These are phyloP conservation scores for Chlorops oryzae DNA, from an alignment of 1,140 invertebrate species.

Conservation along the genomic window DNA sequence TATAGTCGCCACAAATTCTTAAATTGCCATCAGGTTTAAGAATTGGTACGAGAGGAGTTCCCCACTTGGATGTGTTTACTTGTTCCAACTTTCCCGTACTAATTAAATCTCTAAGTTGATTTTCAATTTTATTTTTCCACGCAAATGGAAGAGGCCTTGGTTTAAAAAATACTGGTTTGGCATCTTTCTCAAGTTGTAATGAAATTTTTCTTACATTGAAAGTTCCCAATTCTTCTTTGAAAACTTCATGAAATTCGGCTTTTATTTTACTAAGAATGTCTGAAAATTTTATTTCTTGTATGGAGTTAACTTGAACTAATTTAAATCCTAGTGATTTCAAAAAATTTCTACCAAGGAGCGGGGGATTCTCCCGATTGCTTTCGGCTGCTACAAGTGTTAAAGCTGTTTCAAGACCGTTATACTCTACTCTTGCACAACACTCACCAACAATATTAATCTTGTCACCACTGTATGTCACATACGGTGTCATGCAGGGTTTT, in stretches of 20 bases:
- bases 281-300: neutral
- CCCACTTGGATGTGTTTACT: too few species aligned
- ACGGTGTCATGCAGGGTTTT: too few species aligned
- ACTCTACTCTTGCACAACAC: neutral
- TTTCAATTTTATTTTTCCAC: constrained; percentile 12
- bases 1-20: neutral
- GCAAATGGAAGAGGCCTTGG: constrained; percentile 7
- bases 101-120: constrained; percentile 30
- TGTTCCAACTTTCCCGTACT: too few species aligned
- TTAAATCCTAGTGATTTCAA: constrained; percentile 2
- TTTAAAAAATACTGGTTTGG: constrained; percentile 11
- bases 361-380: constrained; percentile 3
- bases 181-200: neutral
- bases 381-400: neutral
- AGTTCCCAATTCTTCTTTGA: neutral
- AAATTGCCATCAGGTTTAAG: neutral
- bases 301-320: neutral
- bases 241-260: constrained; percentile 3
- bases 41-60: constrained; percentile 1
- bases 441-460: constrained; percentile 4
- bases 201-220: constrained; percentile 1
- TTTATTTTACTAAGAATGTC: neutral
- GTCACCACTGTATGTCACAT: constrained; percentile 1
- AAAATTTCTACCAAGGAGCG: constrained; percentile 6
- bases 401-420: neutral